Evolutionary conservation across 1,140 invertebrate genomes (phyloP).

Genomic region (Magallana gigas): DNA sequence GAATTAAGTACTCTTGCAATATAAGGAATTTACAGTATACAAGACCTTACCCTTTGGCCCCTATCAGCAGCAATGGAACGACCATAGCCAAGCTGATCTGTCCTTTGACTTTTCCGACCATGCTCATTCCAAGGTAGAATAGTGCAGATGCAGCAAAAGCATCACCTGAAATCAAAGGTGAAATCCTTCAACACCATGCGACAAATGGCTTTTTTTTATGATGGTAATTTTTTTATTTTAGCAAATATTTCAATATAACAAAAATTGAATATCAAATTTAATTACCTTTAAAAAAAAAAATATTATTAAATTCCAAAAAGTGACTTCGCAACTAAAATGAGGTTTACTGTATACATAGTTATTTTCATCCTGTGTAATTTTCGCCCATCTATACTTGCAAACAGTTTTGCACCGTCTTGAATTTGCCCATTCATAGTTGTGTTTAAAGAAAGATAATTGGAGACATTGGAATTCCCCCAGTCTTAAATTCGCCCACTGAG

Average conservation of each 20-base stretch:
- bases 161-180: conserved; percentile 60
- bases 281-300: not conserved
- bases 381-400: no score
- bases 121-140: conserved; percentile 92
- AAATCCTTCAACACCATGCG: not conserved
- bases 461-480: no score
- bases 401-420: no score
- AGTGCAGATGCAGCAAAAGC: conserved; percentile 94
- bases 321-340: not conserved
- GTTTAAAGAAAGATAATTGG: no score
- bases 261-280: not conserved
- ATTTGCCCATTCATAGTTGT: no score
- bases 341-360: not conserved
- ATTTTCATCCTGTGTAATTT: no score
- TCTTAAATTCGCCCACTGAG: no score
- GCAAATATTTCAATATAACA: not conserved
- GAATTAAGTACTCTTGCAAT: no score
- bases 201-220: not conserved
- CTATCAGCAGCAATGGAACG: conserved; percentile 91
- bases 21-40: no score
- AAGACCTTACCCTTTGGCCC: conserved; percentile 89
- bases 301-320: not conserved
- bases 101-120: conserved; percentile 92
- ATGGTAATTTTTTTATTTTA: not conserved
- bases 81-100: conserved; percentile 88